Evolutionary conservation across 1,140 invertebrate species (phyloP), one percentile per base, ranked within the genome.

Genomic region (Hydropsyche tenuis): DNA sequence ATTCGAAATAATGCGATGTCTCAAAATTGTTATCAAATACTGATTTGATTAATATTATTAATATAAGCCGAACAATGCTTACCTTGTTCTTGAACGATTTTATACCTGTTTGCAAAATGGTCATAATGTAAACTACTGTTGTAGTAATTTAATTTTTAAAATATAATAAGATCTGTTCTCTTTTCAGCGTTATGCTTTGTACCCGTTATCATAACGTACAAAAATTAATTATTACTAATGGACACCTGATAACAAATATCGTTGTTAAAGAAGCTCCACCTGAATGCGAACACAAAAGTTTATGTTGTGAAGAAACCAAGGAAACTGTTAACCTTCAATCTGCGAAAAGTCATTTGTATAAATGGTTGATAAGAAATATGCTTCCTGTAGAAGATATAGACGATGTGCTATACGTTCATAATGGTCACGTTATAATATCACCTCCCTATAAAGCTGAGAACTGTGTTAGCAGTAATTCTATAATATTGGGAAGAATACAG

Each of bases 401-500:
- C 68, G 73, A 65, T 3, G 30, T 69, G 1, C 48, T 78, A 16
- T 22, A 69, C n/a, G 69, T 78, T 37, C 74, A 76, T 30, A 66
- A 65, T 53, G 74, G 65, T 23, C 45, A 69, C 4, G 23, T 78
- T 42, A 27, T 14, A 1, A 76, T 78, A 16, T 27, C 27, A 42
- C 73, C 77, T 3, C 77, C 77, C 4, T 78, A 75, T 42, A 42
- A 51, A 12, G 16, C 69, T 2, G 74, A 73, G 37, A 72, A 78
- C 45, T 78, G 77, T 48, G 23, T 76, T 14, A 76, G 74, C 46
- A 76, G 51, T 64, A 78, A 76, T 71, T 60, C 77, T 18, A 76
- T 78, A n/a, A 72, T 78, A 27, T 48, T 78, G 16, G 74, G 72
- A 48, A 76, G 77, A 64, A 76, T 78, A 27, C 74, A 78, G 43